Evolutionary conservation across 2,888 invertebrate species (phyloP), one percentile per base, ranked within the genome.

Genomic region (Coremacera marginata): DNA sequence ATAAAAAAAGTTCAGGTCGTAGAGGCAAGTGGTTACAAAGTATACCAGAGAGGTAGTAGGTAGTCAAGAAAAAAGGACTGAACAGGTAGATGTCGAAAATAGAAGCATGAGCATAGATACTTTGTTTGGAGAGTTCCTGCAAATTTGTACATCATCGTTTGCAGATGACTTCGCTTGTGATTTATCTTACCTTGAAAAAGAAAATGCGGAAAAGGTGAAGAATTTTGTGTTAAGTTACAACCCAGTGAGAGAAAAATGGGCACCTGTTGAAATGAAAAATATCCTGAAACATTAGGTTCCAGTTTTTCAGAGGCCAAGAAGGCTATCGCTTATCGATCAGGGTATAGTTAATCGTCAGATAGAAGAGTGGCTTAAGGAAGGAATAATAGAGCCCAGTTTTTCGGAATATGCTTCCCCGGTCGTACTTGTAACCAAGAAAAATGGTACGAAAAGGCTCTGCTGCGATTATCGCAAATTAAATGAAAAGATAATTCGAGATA

Each of bases 201-300:
- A n/a, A 2, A 19, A 5, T 7, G 14, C n/a, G 5, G 19, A 8
- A 3, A 5, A 49, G 19, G 19, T 67, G 7, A 7, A 5, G 11
- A 34, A 19, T 22, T n/a, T 67, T 19, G 22, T 67, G 2, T 9
- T 19, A 11, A 44, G 49, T 7, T 67, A 67, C 22, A 22, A 19
- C 8, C 44, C 49, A 52, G 25, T 31, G 27, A 74, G 31, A 14
- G 14, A 22, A 22, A 70, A 27, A 37, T 25, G 8, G 25, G 25
- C 70, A 3, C 27, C 70, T 9, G 51, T 70, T 22, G 62, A 60
- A 51, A 72, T 70, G 70, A 70, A 70, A 22, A 51, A 55, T 31
- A 70, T 70, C 14, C 8, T 70, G n/a, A 27, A n/a, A 4, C 55
- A 70, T 22, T 52, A 70, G 16, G 19, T 25, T 25, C 70, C 70